These are phyloP conservation scores for Cecropterus lyciades DNA, from an alignment of 1,140 invertebrate genomes.

Conservation along the genomic window DNA sequence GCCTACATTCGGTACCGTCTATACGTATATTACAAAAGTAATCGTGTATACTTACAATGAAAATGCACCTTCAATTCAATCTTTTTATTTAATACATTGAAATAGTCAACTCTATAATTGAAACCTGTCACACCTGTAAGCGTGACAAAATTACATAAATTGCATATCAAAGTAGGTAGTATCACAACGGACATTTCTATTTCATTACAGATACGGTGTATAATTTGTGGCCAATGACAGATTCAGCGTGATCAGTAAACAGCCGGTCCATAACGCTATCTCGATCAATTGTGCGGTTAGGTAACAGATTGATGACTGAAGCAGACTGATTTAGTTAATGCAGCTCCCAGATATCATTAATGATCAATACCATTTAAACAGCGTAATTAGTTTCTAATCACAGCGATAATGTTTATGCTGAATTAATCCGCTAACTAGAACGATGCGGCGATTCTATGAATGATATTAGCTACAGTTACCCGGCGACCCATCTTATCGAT, in stretches of 20 bases:
- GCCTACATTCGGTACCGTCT: no score
- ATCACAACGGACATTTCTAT: not conserved
- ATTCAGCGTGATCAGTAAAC: constrained; percentile 19
- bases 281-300: constrained; percentile 29
- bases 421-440: constrained; percentile 24
- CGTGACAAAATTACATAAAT: not conserved
- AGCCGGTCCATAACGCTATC: constrained; percentile 19
- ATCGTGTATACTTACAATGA: no score
- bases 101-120: not conserved
- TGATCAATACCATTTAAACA: constrained; percentile 29
- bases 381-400: constrained; percentile 32
- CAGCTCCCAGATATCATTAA: constrained; percentile 20
- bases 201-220: not conserved
- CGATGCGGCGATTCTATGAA: constrained; percentile 19
- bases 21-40: no score
- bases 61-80: no score
- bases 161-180: not conserved
- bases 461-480: constrained; percentile 10
- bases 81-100: no score
- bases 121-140: not conserved
- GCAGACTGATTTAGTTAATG: constrained; percentile 29
- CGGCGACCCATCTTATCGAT: constrained; percentile 10
- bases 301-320: constrained; percentile 29
- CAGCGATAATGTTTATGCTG: constrained; percentile 22
- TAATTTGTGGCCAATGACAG: constrained; percentile 19